Evolutionary conservation across 37 sponge, comb jelly and placozoan species (phyloP).

Genomic region (Diacarnus erythraeanus): DNA sequence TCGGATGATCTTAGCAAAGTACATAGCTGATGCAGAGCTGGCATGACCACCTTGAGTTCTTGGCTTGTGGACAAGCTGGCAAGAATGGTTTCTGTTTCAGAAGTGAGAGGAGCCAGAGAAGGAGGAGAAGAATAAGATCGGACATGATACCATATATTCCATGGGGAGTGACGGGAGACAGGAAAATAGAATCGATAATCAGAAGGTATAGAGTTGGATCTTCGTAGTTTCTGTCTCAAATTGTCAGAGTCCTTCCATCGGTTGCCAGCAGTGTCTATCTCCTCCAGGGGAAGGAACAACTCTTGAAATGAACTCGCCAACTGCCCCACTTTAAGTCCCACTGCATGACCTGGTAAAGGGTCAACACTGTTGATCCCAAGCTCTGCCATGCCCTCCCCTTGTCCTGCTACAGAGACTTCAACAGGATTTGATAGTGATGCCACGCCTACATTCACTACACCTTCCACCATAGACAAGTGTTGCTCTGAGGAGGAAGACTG

Average conservation of each 20-base stretch:
- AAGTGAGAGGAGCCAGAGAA: neutral
- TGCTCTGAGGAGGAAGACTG: no score
- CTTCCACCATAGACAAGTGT: no score
- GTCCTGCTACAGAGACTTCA: neutral
- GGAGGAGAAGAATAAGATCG: conserved; percentile 26
- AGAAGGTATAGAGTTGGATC: conserved; percentile 5
- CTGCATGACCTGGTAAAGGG: conserved; percentile 3
- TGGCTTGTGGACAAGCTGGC: neutral
- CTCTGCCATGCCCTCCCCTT: neutral
- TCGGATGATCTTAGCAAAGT: neutral
- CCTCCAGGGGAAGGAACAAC: conserved; percentile 4
- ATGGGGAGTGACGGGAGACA: neutral
- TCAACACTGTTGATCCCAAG: neutral
- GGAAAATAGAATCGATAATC: neutral
- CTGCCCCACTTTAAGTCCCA: neutral
- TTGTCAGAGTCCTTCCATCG: neutral
- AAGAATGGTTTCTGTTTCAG: conserved; percentile 1
- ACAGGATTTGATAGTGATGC: neutral
- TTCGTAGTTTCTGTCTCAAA: neutral
- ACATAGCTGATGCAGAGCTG: neutral
- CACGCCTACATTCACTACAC: neutral
- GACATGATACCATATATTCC: neutral
- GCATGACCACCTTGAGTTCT: neutral
- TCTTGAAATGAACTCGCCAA: neutral
- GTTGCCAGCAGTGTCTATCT: neutral